phyloP scores from a whole-genome alignment of 2,888 invertebrate genomes.

The Clusia tigrina region DNA sequence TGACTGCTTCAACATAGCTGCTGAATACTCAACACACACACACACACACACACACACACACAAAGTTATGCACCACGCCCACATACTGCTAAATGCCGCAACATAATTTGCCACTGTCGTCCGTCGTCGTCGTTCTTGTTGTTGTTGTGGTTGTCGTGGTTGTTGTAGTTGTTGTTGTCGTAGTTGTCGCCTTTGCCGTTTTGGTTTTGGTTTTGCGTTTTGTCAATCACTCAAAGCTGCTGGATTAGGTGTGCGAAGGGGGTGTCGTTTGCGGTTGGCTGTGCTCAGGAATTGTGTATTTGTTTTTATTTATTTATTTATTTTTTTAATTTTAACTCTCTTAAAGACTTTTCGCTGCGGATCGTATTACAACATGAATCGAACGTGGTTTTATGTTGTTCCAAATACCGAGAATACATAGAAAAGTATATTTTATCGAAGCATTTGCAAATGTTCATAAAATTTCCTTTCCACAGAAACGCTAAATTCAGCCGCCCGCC shows the following conservation, averaged over 20 bases:
- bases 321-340: not conserved
- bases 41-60: not conserved
- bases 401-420: not conserved
- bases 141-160: too few species aligned
- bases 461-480: too few species aligned
- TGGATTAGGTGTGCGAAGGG: too few species aligned
- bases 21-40: not conserved
- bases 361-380: constrained; percentile 4
- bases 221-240: not conserved
- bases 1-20: not conserved
- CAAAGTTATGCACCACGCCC: not conserved
- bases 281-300: constrained; percentile 5
- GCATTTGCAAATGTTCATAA: too few species aligned
- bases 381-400: not conserved
- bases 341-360: not conserved
- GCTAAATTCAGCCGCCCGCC: too few species aligned
- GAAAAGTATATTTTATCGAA: too few species aligned
- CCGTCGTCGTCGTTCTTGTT: too few species aligned
- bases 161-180: too few species aligned
- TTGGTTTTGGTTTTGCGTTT: not conserved
- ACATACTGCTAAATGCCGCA: not conserved
- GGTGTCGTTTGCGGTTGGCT: not conserved
- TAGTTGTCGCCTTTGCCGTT: too few species aligned
- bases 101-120: not conserved
- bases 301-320: not conserved